Evolutionary conservation across 2,113 vertebrate species (phyloP).

Genomic region (Diadophis punctatus): DNA sequence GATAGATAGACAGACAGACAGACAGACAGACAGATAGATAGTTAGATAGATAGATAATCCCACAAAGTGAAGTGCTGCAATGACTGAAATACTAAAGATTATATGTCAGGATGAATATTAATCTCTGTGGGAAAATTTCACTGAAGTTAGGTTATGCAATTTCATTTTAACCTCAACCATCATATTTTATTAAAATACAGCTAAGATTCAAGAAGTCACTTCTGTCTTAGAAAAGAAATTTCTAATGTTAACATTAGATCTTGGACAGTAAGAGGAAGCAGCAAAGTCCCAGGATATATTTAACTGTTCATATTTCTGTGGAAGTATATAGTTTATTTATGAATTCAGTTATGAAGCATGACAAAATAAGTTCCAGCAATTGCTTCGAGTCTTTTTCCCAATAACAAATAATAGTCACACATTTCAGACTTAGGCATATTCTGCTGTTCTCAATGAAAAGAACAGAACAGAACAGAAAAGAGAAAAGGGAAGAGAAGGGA

Average conservation of each 20-base stretch:
- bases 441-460: not conserved
- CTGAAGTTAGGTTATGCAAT: not conserved
- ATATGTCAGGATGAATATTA: not conserved
- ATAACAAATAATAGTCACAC: not conserved
- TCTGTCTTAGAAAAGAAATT: not conserved
- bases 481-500: not conserved
- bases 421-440: not conserved
- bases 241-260: not conserved
- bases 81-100: not conserved
- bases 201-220: not conserved
- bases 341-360: not conserved
- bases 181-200: not conserved
- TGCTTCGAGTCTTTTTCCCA: not conserved
- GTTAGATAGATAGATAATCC: not conserved
- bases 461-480: not conserved
- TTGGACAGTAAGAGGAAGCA: no score
- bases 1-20: no score
- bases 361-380: not conserved
- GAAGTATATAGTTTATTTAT: not conserved
- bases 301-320: not conserved
- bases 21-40: no score
- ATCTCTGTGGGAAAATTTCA: not conserved
- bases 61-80: not conserved
- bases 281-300: not conserved
- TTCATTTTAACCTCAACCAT: not conserved